These are phyloP conservation scores for Ichneumoninae sp. DNA, from an alignment of 2,888 invertebrate genomes.

Conservation along the genomic window DNA sequence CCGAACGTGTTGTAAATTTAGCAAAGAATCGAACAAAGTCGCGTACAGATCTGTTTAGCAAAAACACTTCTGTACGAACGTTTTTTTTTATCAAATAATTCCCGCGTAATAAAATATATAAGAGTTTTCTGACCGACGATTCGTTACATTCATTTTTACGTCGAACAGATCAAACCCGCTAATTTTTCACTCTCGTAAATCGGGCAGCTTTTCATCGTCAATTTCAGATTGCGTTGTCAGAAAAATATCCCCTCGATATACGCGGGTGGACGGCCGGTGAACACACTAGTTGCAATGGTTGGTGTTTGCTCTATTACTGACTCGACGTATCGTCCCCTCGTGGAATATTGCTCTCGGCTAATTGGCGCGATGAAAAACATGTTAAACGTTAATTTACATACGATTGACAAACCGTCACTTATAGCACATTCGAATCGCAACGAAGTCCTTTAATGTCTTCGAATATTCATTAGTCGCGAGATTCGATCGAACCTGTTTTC, in stretches of 20 bases:
- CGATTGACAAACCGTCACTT: not conserved
- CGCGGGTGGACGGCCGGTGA: constrained; percentile 24
- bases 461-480: not conserved
- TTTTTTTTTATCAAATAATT: not conserved
- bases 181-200: not conserved
- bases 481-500: not conserved
- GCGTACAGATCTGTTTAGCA: too few relatives aligned
- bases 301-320: constrained; percentile 48
- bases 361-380: constrained; percentile 5
- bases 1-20: too few relatives aligned
- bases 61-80: too few relatives aligned
- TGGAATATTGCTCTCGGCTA: constrained; percentile 6
- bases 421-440: not conserved
- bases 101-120: not conserved
- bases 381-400: constrained; percentile 19
- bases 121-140: not conserved
- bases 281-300: constrained; percentile 61
- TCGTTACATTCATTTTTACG: too few relatives aligned
- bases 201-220: not conserved
- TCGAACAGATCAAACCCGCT: not conserved
- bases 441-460: not conserved
- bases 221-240: constrained; percentile 30
- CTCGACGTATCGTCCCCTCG: constrained; percentile 8
- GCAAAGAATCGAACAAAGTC: too few relatives aligned
- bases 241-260: constrained; percentile 30